Evolutionary conservation across 2,797 vertebrate species (phyloP).

Genomic region (Tadarida brasiliensis): DNA sequence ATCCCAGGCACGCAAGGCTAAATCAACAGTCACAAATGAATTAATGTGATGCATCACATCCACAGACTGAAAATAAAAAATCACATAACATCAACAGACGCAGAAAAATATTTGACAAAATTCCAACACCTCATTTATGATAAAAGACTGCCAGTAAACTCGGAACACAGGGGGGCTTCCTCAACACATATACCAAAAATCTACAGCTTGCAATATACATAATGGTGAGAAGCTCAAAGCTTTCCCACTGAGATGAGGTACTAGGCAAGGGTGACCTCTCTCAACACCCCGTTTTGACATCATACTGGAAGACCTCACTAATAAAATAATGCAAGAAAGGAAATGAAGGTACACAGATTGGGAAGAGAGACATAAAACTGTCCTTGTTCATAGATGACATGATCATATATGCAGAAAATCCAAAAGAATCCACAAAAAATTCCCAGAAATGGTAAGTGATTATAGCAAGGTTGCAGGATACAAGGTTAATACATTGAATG

Average conservation of each 20-base stretch:
- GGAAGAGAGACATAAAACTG: too few relatives aligned
- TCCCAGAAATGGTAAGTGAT: not conserved
- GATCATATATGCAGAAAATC: not conserved
- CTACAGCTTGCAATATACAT: not conserved
- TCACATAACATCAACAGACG: too few relatives aligned
- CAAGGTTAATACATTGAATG: not conserved
- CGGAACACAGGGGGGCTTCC: not conserved
- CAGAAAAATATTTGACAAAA: too few relatives aligned
- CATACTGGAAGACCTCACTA: too few relatives aligned
- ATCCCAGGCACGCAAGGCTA: not conserved
- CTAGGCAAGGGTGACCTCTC: fast-evolving
- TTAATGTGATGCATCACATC: too few relatives aligned
- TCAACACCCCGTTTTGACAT: too few relatives aligned
- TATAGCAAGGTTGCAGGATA: not conserved
- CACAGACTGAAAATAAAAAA: too few relatives aligned
- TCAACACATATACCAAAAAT: not conserved
- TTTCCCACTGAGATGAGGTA: not conserved
- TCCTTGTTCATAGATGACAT: not conserved
- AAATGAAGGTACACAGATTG: not conserved
- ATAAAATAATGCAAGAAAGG: not conserved
- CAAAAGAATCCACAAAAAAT: not conserved
- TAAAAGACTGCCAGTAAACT: not conserved
- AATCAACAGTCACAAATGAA: not conserved
- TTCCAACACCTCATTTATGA: not conserved
- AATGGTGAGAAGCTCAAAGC: not conserved